Conservation (phyloP, 2,797 vertebrate genomes). For the Spinibarbus caldwelli region DNA sequence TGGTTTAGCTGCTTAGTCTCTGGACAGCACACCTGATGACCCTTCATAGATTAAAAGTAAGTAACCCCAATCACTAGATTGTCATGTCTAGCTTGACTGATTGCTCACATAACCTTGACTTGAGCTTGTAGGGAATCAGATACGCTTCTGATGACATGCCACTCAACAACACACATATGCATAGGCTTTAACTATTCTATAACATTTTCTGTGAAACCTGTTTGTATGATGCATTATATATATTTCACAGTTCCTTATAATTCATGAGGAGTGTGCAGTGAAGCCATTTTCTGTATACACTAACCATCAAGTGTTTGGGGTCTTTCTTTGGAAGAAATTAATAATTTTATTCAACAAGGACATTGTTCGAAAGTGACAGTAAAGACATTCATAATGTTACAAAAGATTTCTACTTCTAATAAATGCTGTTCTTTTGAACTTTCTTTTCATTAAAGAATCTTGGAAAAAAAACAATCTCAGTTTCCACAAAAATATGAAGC, state of each 20-base stretch:
- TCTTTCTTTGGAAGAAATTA: not conserved
- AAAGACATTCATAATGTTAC: too few relatives aligned
- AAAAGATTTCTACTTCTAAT: not conserved
- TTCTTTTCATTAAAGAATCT: not conserved
- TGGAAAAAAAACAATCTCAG: not conserved
- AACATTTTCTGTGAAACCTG: conserved; percentile 3
- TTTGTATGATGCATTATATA: conserved; percentile 1
- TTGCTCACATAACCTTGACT: conserved; percentile 11
- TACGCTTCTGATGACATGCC: not conserved
- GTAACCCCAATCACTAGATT: conserved; percentile 50
- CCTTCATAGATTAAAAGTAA: conserved; percentile 61
- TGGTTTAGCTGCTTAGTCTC: conserved; percentile 38
- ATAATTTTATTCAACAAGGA: not conserved
- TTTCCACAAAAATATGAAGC: too few relatives aligned
- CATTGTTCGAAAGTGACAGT: too few relatives aligned
- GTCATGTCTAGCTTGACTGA: conserved; percentile 11
- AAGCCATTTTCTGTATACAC: not conserved
- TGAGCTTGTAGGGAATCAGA: not conserved
- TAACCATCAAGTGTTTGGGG: not conserved
- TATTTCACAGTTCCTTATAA: not conserved
- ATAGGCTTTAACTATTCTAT: not conserved
- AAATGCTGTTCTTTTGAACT: not conserved
- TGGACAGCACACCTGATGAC: conserved; percentile 44
- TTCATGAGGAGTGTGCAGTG: not conserved
- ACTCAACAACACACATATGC: not conserved